Base-by-base conservation (phyloP, 2,797 vertebrate genomes). In the Knipowitschia caucasica region DNA sequence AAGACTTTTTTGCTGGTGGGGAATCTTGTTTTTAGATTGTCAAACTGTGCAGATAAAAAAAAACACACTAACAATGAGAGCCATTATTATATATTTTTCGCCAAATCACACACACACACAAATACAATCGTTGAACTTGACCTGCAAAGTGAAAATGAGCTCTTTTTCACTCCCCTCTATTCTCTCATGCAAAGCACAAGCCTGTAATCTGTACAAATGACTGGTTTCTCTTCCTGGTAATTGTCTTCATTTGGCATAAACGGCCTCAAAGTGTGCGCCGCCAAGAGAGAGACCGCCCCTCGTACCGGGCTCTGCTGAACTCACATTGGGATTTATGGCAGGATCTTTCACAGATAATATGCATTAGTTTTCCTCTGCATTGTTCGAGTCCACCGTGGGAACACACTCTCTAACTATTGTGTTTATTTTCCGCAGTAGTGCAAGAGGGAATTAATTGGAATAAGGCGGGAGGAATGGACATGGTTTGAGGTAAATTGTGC, bases 391-490 rank as follows among this genome's bases (percentile, higher is more conserved):
- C 71, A 63, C 75, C 42, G 2, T 59, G 74, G 80, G 82, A 72
- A 55, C 42, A 50, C 20, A 0, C 24, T 50, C 65, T 73, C 78
- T 74, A 47, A 71, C 73, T 62, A 73, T 84, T 84, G 77, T 72
- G 75, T 80, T 87, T 73, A 78, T 79, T 83, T 69, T 77, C 67
- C 64, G 78, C 45, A 50, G 63, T 61, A 54, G 51, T 83, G 79
- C 86, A 86, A 73, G 52, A 65, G 62, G 50, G 6, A 55, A 82
- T 78, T 75, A 87, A 85, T 89, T 85, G 83, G 81, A 53, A 63
- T 2, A 12, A 71, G 71, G 61, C 67, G 43, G 50, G 75, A 71
- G 62, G 83, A 71, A 71, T 57, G 75, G 68, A 76, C 72, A 57
- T 61, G 60, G 71, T 75, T 84, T 64, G 65, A 43, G 76, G 58